A percentile compares a stretch with the other conserved stretches of the same genome.
Evolutionary conservation across 2,888 invertebrate genomes (phyloP).

Genomic region (Arge pagana): DNA sequence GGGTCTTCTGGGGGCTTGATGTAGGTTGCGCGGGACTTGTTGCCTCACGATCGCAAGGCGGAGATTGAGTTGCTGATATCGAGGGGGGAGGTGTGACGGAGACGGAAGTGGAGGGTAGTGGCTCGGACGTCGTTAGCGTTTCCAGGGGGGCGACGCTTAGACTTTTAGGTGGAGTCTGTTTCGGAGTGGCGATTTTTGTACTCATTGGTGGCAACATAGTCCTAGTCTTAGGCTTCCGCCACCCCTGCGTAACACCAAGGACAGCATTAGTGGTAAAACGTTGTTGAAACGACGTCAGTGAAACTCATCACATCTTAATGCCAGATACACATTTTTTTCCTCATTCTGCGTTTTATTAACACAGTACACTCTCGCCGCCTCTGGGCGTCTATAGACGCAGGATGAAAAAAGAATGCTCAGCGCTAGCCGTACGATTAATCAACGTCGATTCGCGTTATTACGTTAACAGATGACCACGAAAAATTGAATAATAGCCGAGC

Average conservation of each 20-base stretch:
- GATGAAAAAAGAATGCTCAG: too few species aligned
- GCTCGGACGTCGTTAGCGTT: constrained; percentile 49
- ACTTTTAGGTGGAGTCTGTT: constrained; percentile 60
- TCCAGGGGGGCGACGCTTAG: constrained; percentile 54
- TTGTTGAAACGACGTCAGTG: too few species aligned
- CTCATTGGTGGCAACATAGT: constrained; percentile 72
- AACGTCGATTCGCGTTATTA: too few species aligned
- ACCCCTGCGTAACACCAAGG: constrained; percentile 63
- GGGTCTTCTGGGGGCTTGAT: constrained; percentile 55
- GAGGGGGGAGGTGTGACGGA: constrained; percentile 41
- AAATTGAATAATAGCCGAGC: too few species aligned
- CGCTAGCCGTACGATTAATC: too few species aligned
- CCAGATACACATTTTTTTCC: too few species aligned
- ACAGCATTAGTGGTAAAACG: constrained; percentile 43
- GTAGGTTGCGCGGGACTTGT: constrained; percentile 50
- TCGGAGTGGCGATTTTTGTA: constrained; percentile 61
- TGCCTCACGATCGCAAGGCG: constrained; percentile 48
- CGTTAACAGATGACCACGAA: not conserved
- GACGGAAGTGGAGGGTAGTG: constrained; percentile 45
- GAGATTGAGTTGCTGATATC: constrained; percentile 49
- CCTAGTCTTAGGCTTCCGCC: constrained; percentile 79
- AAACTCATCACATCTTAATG: too few species aligned
- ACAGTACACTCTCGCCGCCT: too few species aligned
- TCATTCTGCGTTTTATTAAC: too few species aligned
- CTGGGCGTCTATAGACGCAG: too few species aligned